Conservation (phyloP, 2,888 invertebrate genomes). For the Dryobotodes eremita region DNA sequence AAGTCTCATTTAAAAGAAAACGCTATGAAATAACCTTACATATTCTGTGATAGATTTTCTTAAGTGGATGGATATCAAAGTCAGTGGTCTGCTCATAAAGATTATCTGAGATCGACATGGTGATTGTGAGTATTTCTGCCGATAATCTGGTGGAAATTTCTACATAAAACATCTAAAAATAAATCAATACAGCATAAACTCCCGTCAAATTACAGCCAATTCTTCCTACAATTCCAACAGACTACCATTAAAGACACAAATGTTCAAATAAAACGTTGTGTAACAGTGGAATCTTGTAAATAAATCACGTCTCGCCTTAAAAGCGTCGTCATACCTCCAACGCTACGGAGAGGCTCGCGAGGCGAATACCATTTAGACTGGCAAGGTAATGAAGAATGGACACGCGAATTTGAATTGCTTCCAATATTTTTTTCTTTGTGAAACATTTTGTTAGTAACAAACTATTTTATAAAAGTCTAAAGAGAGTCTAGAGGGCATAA, state of each 20-base stretch:
- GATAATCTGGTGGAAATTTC: too few relatives aligned
- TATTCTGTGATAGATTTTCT: not conserved
- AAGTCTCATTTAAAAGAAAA: too few relatives aligned
- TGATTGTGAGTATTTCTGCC: too few relatives aligned
- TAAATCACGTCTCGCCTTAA: constrained; percentile 61
- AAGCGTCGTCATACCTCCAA: constrained; percentile 56
- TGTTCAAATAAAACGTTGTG: constrained; percentile 50
- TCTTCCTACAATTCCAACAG: not conserved
- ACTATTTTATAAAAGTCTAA: not conserved
- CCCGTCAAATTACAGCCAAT: constrained; percentile 19
- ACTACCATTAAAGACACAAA: constrained; percentile 11
- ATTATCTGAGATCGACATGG: too few relatives aligned
- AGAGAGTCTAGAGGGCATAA: not conserved
- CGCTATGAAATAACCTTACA: not conserved
- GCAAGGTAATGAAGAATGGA: constrained; percentile 58
- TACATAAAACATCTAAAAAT: not conserved
- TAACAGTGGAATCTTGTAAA: constrained; percentile 57
- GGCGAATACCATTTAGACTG: constrained; percentile 57
- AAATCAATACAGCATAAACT: not conserved
- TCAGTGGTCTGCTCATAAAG: too few relatives aligned
- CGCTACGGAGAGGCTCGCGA: constrained; percentile 39
- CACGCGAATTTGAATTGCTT: constrained; percentile 52
- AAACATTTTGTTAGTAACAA: not conserved
- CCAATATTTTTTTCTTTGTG: not conserved
- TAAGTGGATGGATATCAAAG: not conserved